A percentile compares a stretch with the other conserved stretches of the same genome.
phyloP scores from a whole-genome alignment of 1,140 invertebrate genomes.

The Hycleus cichorii region DNA sequence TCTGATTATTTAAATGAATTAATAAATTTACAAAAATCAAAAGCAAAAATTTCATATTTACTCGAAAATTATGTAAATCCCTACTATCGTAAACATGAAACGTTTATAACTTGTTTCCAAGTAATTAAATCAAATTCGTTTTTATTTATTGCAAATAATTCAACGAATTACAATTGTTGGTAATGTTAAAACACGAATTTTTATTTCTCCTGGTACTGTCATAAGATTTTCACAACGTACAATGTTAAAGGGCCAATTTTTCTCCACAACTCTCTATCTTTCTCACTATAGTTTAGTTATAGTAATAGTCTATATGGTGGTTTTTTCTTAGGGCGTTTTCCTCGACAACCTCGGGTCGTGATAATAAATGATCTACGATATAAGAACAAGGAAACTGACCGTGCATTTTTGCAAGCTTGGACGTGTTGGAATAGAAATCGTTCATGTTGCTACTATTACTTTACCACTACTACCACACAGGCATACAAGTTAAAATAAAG shows the following conservation, averaged over 20 bases:
- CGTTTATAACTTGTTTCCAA: slow-evolving; percentile 9
- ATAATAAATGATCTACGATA: slow-evolving; percentile 14
- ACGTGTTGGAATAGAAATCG: neutral
- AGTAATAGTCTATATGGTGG: too few relatives aligned
- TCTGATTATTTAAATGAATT: slow-evolving; percentile 13
- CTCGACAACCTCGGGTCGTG: slow-evolving; percentile 6
- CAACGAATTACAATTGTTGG: too few relatives aligned
- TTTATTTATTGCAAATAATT: too few relatives aligned
- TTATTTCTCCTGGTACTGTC: neutral
- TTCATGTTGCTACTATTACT: neutral
- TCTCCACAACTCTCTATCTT: too few relatives aligned
- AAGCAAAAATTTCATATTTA: slow-evolving; percentile 10
- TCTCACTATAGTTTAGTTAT: too few relatives aligned
- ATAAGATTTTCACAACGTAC: slow-evolving; percentile 5
- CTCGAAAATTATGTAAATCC: slow-evolving; percentile 10
- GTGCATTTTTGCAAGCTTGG: slow-evolving; percentile 1
- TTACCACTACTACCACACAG: neutral
- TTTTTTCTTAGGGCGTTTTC: slow-evolving; percentile 8
- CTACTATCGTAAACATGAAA: neutral
- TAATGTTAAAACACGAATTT: too few relatives aligned
- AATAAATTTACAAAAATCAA: slow-evolving; percentile 12
- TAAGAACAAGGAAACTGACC: slow-evolving; percentile 16
- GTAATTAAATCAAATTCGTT: slow-evolving; percentile 3
- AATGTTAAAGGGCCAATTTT: neutral
- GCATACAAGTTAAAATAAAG: neutral